Evolutionary conservation across 1,140 invertebrate genomes (phyloP), one percentile per base, ranked within the genome.

Genomic region (Solenopsis invicta): DNA sequence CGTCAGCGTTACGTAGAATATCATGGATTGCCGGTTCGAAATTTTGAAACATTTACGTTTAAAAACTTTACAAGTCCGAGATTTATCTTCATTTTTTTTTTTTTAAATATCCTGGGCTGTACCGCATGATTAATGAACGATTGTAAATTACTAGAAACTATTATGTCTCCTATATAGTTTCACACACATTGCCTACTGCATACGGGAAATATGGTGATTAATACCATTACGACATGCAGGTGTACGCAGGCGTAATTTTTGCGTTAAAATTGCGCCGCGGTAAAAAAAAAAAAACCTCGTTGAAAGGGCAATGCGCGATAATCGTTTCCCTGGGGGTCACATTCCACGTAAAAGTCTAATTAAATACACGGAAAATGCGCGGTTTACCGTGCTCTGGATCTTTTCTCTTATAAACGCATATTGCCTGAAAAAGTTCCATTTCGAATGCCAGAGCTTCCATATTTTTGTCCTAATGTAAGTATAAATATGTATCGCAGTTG

Each of bases 291-390:
- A 78, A 72, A 4, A 67, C n/a, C 16, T 21, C 62, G 77, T 41
- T 69, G 52, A 80, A 56, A 37, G 34, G 48, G 45, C 45, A 66
- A 48, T 29, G 29, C 61, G 61, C 48, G 4, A 41, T 80, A 69
- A 80, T 80, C 62, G n/a, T 80, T 80, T 80, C 18, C 64, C 13
- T 34, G 48, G 9, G 2, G 59, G 48, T 66, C n/a, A 80, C 13
- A 69, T 69, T 9, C 48, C 29, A 69, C 9, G 77, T 69, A 80
- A 80, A 80, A 69, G 48, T 54, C 34, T 80, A 80, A 80, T 80
- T 80, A 80, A 80, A 69, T 52, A 66, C 18, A 29, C 4, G 8
- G 29, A 54, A 67, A 80, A 80, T 56, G 62, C n/a, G 8, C 34
- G 34, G n/a, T 54, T 52, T 29, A 18, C 29, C 34, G 29, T n/a